Evolutionary conservation across 1,140 invertebrate genomes (phyloP).

Genomic region (Acarapis woodi): DNA sequence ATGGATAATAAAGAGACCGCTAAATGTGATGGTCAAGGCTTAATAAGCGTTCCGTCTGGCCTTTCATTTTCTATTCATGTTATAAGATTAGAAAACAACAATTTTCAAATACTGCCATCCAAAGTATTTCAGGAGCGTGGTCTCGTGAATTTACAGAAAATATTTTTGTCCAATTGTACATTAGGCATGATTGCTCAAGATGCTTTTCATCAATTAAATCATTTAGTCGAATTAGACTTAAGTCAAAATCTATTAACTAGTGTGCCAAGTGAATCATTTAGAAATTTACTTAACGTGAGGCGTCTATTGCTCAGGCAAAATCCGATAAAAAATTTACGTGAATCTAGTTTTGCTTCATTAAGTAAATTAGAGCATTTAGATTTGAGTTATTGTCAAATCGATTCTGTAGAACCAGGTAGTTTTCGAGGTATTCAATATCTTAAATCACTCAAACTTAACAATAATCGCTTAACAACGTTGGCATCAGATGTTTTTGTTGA

Average conservation of each 20-base stretch:
- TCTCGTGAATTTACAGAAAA: conserved; percentile 53
- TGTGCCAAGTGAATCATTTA: conserved; percentile 36
- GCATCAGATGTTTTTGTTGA: conserved; percentile 21
- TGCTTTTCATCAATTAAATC: conserved; percentile 14
- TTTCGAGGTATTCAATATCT: conserved; percentile 38
- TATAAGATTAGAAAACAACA: conserved; percentile 53
- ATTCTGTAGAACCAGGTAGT: conserved; percentile 32
- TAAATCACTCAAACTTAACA: conserved; percentile 40
- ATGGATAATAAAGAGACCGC: conserved; percentile 65
- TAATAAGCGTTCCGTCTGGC: conserved; percentile 46
- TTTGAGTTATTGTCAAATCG: conserved; percentile 44
- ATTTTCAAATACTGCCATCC: conserved; percentile 42
- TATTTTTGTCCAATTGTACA: conserved; percentile 46
- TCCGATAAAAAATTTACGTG: conserved; percentile 31
- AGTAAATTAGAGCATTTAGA: conserved; percentile 32
- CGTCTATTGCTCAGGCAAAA: conserved; percentile 39
- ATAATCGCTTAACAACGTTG: conserved; percentile 30
- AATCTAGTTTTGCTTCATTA: conserved; percentile 33
- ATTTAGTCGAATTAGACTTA: conserved; percentile 37
- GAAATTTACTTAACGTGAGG: conserved; percentile 33
- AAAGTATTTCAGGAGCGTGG: conserved; percentile 47
- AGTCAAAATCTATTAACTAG: conserved; percentile 34
- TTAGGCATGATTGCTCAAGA: conserved; percentile 47
- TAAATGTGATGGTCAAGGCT: conserved; percentile 44
- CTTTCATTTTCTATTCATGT: conserved; percentile 63